Percentiles rank a stretch among this genome's conserved stretches.
Evolutionary conservation across 2,888 invertebrate genomes (phyloP).

Genomic region (Sminthurinus aureus): DNA sequence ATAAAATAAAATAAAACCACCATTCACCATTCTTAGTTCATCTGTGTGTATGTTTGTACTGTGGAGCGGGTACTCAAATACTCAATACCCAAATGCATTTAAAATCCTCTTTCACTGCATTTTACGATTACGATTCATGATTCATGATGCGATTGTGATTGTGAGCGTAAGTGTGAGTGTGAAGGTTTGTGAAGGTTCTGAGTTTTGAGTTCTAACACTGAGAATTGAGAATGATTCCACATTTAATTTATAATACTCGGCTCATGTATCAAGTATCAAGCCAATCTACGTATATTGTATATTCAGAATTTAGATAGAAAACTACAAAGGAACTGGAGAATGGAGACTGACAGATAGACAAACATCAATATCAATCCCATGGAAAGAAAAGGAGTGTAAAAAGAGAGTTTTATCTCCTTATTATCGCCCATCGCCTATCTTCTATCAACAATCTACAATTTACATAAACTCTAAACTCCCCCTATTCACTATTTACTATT

Average conservation of each 20-base stretch:
- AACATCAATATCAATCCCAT: background rate
- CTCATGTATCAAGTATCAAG: background rate
- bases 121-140: background rate
- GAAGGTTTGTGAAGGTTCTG: background rate
- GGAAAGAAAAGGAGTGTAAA: background rate
- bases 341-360: background rate
- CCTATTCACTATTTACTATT: background rate
- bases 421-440: background rate
- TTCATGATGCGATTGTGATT: too few species aligned
- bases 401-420: background rate
- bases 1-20: background rate
- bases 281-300: too few species aligned
- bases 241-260: background rate
- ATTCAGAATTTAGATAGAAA: too few species aligned
- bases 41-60: too few species aligned
- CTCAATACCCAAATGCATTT: background rate
- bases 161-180: too few species aligned
- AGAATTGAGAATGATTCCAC: background rate
- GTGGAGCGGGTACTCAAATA: too few species aligned
- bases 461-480: constrained; percentile 1
- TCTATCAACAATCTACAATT: too few species aligned
- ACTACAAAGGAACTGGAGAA: background rate
- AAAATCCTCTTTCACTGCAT: background rate
- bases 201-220: too few species aligned
- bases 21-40: background rate